Base-by-base conservation (phyloP, 2,113 vertebrate genomes). In the Zosterops pallidus region DNA sequence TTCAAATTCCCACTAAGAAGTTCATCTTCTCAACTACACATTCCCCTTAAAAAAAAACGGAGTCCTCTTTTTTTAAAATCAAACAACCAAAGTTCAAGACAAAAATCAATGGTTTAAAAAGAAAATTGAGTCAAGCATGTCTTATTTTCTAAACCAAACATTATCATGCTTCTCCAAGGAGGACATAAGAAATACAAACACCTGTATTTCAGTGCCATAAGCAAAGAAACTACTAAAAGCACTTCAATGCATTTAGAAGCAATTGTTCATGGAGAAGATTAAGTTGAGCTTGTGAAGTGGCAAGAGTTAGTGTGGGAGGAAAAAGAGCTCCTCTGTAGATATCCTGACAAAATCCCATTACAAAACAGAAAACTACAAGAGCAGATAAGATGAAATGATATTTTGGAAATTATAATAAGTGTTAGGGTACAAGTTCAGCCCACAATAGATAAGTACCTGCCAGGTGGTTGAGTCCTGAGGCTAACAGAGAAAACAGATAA, bases 401-500 rank as follows among this genome's bases (percentile, higher is more conserved):
- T 82, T 94, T 82, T 85, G 20, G 74, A 93, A 95, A 84, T 92
- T 60, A 74, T 65, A 86, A 11, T 62, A 79, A 92, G 19, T 39
- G 41, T 55, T 79, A 59, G 26, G n/a, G 49, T 65, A 62, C 11
- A 31, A 82, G 70, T 52, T 85, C 57, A 89, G 78, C 72, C 8
- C 67, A 83, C 55, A 69, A 80, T 94, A 95, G 86, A 79, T 86
- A 62, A 74, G 47, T 63, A 59, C 65, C 65, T 89, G 64, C 14
- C 53, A 92, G 49, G 16, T 82, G 17, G 13, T 33, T 42, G 47
- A 17, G 6, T 91, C 63, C 68, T 60, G 44, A 78, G 50, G 35
- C 63, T 95, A 88, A 15, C 20, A 79, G 37, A 93, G 55, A 80
- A 96, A 95, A 96, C 9, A 74, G n/a, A 97, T 35, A 74, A 52